phyloP scores from a whole-genome alignment of 1,140 invertebrate species.

The Periplaneta americana region DNA sequence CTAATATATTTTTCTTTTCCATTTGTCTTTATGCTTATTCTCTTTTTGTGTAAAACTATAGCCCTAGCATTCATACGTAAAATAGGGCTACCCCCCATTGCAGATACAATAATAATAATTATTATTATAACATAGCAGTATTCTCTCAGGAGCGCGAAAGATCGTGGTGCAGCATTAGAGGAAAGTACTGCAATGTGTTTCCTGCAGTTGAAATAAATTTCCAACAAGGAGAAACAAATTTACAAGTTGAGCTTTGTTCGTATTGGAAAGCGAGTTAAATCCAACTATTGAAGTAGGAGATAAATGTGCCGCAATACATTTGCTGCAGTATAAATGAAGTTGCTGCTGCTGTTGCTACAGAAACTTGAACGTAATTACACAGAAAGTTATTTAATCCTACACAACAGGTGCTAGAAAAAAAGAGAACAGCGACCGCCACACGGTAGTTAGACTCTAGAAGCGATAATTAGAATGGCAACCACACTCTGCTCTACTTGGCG shows the following conservation, averaged over 20 bases:
- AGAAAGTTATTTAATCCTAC: neutral
- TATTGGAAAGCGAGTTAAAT: neutral
- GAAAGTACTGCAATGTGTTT: neutral
- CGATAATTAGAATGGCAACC: neutral
- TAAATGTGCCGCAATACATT: neutral
- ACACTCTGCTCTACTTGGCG: neutral
- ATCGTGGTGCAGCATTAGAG: no score
- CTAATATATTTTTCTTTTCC: no score
- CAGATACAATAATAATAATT: no score
- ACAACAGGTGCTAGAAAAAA: neutral
- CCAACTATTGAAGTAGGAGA: neutral
- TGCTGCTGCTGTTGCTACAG: neutral
- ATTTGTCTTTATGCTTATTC: no score
- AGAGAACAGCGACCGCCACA: neutral
- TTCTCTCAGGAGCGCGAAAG: no score
- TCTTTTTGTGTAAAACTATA: no score
- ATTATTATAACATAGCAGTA: no score
- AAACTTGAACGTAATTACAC: neutral
- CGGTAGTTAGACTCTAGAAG: neutral
- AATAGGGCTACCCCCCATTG: no score
- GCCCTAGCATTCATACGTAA: no score
- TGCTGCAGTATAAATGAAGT: neutral
- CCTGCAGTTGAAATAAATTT: neutral
- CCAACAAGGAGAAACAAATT: neutral
- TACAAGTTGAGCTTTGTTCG: neutral